These are phyloP conservation scores for Encarsia formosa DNA, from an alignment of 2,888 invertebrate genomes.

Conservation along the genomic window DNA sequence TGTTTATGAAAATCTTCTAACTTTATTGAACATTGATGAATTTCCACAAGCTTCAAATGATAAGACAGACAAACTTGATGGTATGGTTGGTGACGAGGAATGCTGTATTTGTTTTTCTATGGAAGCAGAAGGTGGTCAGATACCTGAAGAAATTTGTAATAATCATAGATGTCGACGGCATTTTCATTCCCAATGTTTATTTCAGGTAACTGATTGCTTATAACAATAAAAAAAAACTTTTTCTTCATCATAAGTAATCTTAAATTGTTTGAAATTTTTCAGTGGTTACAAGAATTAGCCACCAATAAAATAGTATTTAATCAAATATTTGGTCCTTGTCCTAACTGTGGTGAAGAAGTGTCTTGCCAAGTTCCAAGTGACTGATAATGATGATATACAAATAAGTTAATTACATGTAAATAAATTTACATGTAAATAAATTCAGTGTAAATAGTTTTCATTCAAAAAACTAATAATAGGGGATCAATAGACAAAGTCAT, in stretches of 20 bases:
- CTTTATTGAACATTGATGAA: slow-evolving; percentile 37
- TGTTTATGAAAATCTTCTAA: slow-evolving; percentile 39
- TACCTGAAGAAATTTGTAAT: slow-evolving; percentile 42
- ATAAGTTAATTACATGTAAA: slow-evolving; percentile 2
- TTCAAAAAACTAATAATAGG: no score
- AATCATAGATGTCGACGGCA: slow-evolving; percentile 42
- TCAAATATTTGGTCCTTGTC: slow-evolving; percentile 43
- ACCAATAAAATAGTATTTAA: slow-evolving; percentile 40
- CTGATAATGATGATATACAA: slow-evolving; percentile 6
- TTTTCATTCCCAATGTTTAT: slow-evolving; percentile 44
- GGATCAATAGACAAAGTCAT: no score
- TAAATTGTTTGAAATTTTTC: slow-evolving; percentile 28
- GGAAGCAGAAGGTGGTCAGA: slow-evolving; percentile 34
- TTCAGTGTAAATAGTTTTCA: background rate
- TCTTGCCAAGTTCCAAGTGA: slow-evolving; percentile 33
- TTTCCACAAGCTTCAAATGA: slow-evolving; percentile 35
- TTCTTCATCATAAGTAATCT: slow-evolving; percentile 5
- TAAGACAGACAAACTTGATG: slow-evolving; percentile 22
- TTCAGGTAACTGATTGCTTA: slow-evolving; percentile 33
- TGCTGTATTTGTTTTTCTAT: slow-evolving; percentile 46
- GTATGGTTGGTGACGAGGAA: slow-evolving; percentile 39
- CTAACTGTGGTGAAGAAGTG: slow-evolving; percentile 41
- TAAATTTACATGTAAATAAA: background rate
- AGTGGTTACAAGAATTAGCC: slow-evolving; percentile 43
- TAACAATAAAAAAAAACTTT: slow-evolving; percentile 3